A percentile compares a stretch with the other conserved stretches of the same genome.
Evolutionary conservation across 2,797 vertebrate genomes (phyloP).

Genomic region (Pangasius larnaudii): DNA sequence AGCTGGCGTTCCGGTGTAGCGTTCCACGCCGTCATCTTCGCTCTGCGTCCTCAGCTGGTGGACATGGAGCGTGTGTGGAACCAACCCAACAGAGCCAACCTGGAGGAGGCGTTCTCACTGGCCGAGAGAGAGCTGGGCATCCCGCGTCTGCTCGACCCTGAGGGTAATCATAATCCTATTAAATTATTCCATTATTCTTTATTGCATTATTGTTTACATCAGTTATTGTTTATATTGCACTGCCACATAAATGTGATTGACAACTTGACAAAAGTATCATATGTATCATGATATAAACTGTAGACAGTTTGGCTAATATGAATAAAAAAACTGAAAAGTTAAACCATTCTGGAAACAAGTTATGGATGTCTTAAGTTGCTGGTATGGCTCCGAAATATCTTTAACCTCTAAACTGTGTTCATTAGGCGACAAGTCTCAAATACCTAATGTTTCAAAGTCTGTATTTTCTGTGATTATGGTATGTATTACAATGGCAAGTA

Average conservation of each 20-base stretch:
- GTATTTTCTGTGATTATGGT: too few relatives aligned
- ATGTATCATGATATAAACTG: neutral
- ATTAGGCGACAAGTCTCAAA: too few relatives aligned
- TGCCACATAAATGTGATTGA: neutral
- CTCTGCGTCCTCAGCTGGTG: conserved; percentile 90
- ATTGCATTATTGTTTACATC: neutral
- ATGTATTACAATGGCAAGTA: too few relatives aligned
- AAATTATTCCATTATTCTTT: neutral
- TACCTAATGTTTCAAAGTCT: too few relatives aligned
- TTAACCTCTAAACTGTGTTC: too few relatives aligned
- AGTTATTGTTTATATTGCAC: neutral
- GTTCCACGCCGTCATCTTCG: conserved; percentile 91
- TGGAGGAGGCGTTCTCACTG: conserved; percentile 91
- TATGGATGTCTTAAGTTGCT: too few relatives aligned
- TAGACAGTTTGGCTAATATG: neutral
- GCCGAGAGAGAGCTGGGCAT: conserved; percentile 92
- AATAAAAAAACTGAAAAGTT: too few relatives aligned
- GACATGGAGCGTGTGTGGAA: conserved; percentile 86
- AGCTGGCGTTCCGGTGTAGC: conserved; percentile 95
- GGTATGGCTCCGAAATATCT: too few relatives aligned
- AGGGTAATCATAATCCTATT: conserved; percentile 78
- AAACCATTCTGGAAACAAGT: too few relatives aligned
- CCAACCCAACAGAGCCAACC: conserved; percentile 86
- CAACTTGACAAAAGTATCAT: neutral
- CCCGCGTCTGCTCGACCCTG: conserved; percentile 92